phyloP scores from a whole-genome alignment of 2,888 invertebrate genomes.

The Melanargia galathea region DNA sequence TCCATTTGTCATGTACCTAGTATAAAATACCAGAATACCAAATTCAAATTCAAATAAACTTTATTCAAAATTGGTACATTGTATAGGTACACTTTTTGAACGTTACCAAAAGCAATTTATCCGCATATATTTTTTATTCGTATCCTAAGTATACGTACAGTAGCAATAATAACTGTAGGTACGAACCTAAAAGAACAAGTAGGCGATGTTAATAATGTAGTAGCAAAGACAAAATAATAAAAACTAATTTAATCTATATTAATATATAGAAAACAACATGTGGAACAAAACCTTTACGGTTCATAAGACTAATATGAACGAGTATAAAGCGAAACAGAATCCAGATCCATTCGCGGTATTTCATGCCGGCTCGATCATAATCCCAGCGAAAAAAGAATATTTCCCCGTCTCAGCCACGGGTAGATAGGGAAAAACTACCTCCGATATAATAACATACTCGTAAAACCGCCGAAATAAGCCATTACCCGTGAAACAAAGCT shows the following conservation, averaged over 20 bases:
- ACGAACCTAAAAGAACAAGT: neutral
- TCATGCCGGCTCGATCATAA: slow-evolving; percentile 29
- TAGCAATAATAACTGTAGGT: too few species aligned
- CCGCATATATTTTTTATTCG: too few species aligned
- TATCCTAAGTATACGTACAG: too few species aligned
- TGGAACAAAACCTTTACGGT: slow-evolving; percentile 3
- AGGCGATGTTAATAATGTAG: neutral
- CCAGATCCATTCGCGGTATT: slow-evolving; percentile 22
- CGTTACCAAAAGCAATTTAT: too few species aligned
- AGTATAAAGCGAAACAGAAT: slow-evolving; percentile 9
- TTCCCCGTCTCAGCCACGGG: slow-evolving; percentile 18
- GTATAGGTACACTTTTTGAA: too few species aligned
- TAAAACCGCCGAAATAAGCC: slow-evolving; percentile 44
- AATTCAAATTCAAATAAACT: too few species aligned
- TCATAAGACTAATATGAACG: neutral
- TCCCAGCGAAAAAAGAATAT: slow-evolving; percentile 28
- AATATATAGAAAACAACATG: neutral
- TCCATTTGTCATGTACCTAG: too few species aligned
- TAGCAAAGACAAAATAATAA: neutral
- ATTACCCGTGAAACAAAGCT: slow-evolving; percentile 50
- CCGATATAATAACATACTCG: slow-evolving; percentile 20
- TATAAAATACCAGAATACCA: too few species aligned
- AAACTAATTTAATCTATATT: neutral
- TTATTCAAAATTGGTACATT: too few species aligned
- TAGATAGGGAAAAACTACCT: slow-evolving; percentile 29